Evolutionary conservation across 1,140 invertebrate species (phyloP).

Genomic region (Drosophila repleta): DNA sequence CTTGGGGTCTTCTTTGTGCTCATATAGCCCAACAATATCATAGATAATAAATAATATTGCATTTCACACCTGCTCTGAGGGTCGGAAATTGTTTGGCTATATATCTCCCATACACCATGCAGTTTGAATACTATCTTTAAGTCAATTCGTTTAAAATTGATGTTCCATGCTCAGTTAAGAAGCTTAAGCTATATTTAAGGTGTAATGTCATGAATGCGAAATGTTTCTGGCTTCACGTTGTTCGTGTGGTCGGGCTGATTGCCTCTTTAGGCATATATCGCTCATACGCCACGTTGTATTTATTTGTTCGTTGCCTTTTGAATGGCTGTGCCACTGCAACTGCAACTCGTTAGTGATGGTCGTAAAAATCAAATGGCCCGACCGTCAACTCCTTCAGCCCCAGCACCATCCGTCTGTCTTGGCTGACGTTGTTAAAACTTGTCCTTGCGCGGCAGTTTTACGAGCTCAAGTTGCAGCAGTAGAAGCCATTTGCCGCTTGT

Average conservation of each 20-base stretch:
- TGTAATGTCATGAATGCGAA: background rate
- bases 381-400: background rate
- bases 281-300: conserved; percentile 65
- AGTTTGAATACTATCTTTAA: no score
- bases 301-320: conserved; percentile 50
- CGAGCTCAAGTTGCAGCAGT: conserved; percentile 60
- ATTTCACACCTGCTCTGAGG: no score
- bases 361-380: conserved; percentile 69
- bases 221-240: conserved; percentile 6
- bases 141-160: no score
- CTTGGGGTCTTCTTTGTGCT: no score
- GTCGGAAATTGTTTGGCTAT: no score
- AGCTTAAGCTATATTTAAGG: background rate
- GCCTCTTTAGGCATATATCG: conserved; percentile 51
- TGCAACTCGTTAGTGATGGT: conserved; percentile 65
- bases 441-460: conserved; percentile 69
- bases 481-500: conserved; percentile 69
- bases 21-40: no score
- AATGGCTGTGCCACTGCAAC: conserved; percentile 53
- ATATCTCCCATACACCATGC: no score
- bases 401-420: background rate
- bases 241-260: conserved; percentile 46
- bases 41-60: no score
- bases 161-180: background rate
- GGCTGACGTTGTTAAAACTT: conserved; percentile 67